Percentiles rank a stretch among this genome's conserved stretches.
Conservation (phyloP, 2,797 vertebrate species). For the Tapera naevia region DNA sequence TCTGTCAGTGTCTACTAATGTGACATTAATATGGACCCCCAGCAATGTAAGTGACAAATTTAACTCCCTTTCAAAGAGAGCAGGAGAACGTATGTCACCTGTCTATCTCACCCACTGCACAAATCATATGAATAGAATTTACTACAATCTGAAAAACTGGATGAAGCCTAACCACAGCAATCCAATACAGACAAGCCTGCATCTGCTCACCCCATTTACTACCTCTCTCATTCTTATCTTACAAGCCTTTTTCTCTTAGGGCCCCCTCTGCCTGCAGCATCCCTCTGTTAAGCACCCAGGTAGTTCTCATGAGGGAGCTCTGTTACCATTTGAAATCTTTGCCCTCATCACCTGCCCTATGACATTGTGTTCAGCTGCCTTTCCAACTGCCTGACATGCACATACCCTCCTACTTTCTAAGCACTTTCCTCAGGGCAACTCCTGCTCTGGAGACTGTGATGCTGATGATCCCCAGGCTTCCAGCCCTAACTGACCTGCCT, state of each 20-base stretch:
- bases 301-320: background rate
- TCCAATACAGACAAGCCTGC: background rate
- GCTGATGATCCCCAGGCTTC: background rate
- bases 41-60: background rate
- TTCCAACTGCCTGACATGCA: background rate
- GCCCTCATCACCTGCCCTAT: background rate
- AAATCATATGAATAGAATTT: background rate
- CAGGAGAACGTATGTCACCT: background rate
- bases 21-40: background rate
- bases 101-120: background rate
- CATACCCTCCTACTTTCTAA: background rate
- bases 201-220: background rate
- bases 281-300: background rate
- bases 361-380: background rate
- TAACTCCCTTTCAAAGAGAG: background rate
- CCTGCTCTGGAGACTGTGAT: background rate
- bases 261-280: background rate
- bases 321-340: background rate
- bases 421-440: background rate
- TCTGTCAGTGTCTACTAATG: background rate
- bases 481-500: background rate
- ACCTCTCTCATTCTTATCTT: background rate
- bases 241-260: background rate
- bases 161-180: background rate
- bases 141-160: background rate